Evolutionary conservation across 2,113 vertebrate species (phyloP), one percentile per base, ranked within the genome.

Genomic region (Callorhinus ursinus): DNA sequence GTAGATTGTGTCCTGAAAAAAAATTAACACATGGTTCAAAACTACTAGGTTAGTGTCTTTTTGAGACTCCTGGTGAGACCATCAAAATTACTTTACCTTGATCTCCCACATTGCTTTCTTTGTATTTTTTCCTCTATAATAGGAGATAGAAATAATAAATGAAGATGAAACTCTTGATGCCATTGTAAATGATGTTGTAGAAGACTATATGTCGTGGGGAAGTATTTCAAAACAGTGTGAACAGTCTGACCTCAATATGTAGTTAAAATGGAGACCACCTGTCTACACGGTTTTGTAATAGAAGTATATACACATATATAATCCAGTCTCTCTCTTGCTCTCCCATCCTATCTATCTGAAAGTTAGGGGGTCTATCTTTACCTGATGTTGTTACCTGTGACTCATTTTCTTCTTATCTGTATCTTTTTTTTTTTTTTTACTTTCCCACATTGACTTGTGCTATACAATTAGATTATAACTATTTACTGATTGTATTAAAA

Each of bases 1-100:
- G 69, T 11, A 77, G 89, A 55, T 33, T 67, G 36, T 90, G 31
- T 92, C 22, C 63, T 93, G 33, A 90, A 94, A 96, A 96, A 55
- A 92, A 92, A 55, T 19, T 53, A 67, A 94, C 7, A 14, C 21
- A 24, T 39, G 15, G 36, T 88, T 96, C 42, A 74, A 61, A 96
- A 72, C 61, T 63, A 84, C 36, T 26, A 57, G 53, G 42, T 81
- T 22, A 33, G 21, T 61, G 42, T 55, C 55, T 88, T 93, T 85
- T 71, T 36, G n/a, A 82, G 31, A 72, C 24, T 67, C 39, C 10
- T 18, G 65, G 16, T 14, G 26, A 49, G 22, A 49, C 4, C 21
- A 55, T 46, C 9, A 80, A 65, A 63, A 83, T 89, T 7, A 26
- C 36, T 72, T 55, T n/a, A 85, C 42, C 14, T 57, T 14, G 46